Conservation (phyloP, 1,140 invertebrate species). For the Caerostris extrusa region DNA sequence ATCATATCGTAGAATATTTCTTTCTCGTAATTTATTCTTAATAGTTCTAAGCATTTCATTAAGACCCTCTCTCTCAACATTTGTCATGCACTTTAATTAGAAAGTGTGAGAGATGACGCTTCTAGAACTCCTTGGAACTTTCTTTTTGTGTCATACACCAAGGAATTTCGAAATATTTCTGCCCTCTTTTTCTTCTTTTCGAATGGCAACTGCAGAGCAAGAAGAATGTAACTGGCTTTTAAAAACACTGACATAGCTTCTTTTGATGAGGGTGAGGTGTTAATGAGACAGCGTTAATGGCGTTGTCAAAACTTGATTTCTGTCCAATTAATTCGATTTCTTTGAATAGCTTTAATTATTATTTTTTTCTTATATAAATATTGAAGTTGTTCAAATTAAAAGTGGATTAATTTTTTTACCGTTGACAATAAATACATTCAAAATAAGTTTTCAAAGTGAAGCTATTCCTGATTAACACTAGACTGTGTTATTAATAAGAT, state of each 20-base stretch:
- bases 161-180: slow-evolving; percentile 22
- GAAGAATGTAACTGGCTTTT: not conserved
- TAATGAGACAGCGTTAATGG: not conserved
- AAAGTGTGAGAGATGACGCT: not conserved
- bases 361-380: too few species aligned
- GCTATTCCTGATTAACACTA: too few species aligned
- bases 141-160: not conserved
- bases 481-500: too few species aligned
- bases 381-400: too few species aligned
- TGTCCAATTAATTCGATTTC: slow-evolving; percentile 20
- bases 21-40: not conserved
- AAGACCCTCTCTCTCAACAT: not conserved
- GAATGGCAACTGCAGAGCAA: not conserved
- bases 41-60: not conserved
- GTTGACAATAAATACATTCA: too few species aligned
- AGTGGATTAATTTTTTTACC: too few species aligned
- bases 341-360: not conserved
- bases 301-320: slow-evolving; percentile 29
- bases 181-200: not conserved
- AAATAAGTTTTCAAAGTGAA: too few species aligned
- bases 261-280: not conserved
- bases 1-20: not conserved
- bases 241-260: not conserved
- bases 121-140: not conserved
- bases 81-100: not conserved